Percentiles rank a stretch among this genome's conserved stretches.
These are phyloP conservation scores for Vombatus ursinus DNA, from an alignment of 2,113 vertebrate genomes.

Conservation along the genomic window DNA sequence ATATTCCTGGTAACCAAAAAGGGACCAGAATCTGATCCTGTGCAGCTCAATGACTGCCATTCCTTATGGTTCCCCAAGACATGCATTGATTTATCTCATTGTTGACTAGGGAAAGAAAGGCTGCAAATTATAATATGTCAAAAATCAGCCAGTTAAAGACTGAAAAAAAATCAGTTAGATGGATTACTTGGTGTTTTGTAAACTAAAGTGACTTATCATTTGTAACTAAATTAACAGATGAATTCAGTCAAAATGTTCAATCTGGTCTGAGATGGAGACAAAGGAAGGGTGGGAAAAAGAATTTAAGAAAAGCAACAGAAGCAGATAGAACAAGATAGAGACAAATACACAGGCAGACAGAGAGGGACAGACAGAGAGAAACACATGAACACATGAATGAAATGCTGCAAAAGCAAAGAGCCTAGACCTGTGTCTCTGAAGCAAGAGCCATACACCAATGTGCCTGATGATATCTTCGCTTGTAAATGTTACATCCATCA, in stretches of 20 bases:
- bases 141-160: background rate
- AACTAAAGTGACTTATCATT: background rate
- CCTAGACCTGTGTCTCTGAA: conserved; percentile 48
- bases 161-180: background rate
- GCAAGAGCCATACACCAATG: conserved; percentile 52
- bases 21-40: background rate
- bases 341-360: background rate
- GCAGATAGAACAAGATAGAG: background rate
- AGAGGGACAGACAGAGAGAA: background rate
- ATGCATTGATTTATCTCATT: background rate
- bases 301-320: background rate
- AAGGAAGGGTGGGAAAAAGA: background rate
- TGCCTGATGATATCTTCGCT: conserved; percentile 81
- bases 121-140: background rate
- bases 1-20: background rate
- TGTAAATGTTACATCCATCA: conserved; percentile 86
- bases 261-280: background rate
- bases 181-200: background rate
- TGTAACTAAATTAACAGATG: background rate
- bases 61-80: background rate
- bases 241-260: background rate
- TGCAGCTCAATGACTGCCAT: conserved; percentile 16
- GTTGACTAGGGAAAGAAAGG: background rate
- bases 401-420: conserved; percentile 5
- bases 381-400: background rate